These are phyloP conservation scores for Lepus americanus DNA, from an alignment of 2,113 vertebrate species.

Conservation along the genomic window DNA sequence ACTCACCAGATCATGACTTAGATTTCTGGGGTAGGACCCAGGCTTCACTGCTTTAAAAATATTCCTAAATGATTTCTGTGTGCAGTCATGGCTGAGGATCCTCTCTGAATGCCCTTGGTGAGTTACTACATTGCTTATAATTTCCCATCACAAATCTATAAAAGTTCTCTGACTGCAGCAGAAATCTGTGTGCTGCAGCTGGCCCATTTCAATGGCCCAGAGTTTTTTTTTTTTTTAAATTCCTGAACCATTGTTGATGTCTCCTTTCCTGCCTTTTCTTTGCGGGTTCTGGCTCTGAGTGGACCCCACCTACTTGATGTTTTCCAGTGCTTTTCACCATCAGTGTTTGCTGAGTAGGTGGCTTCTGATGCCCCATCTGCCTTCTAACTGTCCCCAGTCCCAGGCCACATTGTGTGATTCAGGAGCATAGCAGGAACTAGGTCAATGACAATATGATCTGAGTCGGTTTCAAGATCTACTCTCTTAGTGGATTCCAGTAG, in stretches of 20 bases:
- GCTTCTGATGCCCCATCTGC: background rate
- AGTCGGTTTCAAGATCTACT: background rate
- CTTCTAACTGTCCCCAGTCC: rapidly evolving
- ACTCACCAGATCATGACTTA: background rate
- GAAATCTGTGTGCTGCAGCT: background rate
- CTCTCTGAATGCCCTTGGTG: background rate
- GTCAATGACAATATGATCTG: background rate
- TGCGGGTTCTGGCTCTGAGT: background rate
- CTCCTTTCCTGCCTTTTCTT: conserved; percentile 51
- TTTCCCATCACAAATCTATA: background rate
- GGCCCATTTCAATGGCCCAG: background rate
- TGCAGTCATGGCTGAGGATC: background rate
- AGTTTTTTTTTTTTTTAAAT: background rate
- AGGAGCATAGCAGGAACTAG: background rate
- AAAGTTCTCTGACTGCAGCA: background rate
- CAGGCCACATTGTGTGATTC: background rate
- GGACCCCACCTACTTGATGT: background rate
- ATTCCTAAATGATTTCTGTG: background rate
- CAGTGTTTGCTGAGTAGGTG: background rate
- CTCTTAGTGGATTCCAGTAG: background rate
- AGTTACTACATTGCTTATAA: background rate
- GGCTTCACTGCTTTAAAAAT: background rate
- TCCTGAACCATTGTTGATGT: background rate
- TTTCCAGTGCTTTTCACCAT: conserved; percentile 18
- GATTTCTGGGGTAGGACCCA: background rate